Base-by-base conservation (phyloP, 2,113 vertebrate genomes). In the Pelecanus crispus region DNA sequence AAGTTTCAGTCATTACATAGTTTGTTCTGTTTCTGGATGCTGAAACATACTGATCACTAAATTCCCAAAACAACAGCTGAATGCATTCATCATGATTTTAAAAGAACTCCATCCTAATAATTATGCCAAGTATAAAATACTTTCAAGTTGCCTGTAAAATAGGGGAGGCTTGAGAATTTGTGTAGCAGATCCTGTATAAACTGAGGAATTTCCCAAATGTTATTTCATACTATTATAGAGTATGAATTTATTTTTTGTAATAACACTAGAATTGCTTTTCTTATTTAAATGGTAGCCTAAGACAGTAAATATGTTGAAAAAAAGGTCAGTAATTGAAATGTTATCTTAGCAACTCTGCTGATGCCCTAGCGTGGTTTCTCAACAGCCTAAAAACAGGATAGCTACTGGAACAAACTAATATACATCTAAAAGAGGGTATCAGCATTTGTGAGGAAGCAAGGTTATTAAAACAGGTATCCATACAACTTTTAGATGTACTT, bases 121-220 rank as follows among this genome's bases (percentile, higher is more conserved):
- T 77, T 91, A 94, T 42, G 83, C 71, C 86, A 96, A 96, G n/a
- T 5, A 3, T 83, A 96, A 96, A 96, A 88, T 68, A 92, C 65
- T 85, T 95, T 75, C 28, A 94, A 73, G 50, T 94, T 70, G 74
- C 24, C 62, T 94, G 34, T 45, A 66, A 89, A 95, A 81, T 16
- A 5, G 34, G 34, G 44, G 25, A 40, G n/a, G 36, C 5, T 11
- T 53, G 9, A 81, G 32, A 73, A 56, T 79, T 88, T n/a, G 81
- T 40, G 34, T 29, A 80, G 66, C 15, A 50, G 38, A 14, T 84
- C 38, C 16, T 47, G 13, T 42, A 44, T 13, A 70, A 92, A 4
- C 32, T 19, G 32, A 91, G 71, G 10, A 40, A 77, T 62, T 86
- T 65, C 31, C 5, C 14, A 80, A 90, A 73, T 32, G 18, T 50